phyloP scores from a whole-genome alignment of 1,140 invertebrate genomes.

The Prorops nasuta region DNA sequence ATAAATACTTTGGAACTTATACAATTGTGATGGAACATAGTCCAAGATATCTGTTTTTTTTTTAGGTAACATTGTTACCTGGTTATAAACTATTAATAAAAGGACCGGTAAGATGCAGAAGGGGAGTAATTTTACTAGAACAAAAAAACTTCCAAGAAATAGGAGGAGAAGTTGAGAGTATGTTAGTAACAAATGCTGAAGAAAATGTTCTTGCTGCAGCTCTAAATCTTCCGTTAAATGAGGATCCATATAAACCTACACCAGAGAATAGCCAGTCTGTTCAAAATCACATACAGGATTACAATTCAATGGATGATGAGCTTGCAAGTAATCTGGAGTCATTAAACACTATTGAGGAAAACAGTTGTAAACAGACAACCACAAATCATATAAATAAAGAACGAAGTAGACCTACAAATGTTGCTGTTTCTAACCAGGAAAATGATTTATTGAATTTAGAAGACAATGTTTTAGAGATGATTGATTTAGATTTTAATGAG shows the following conservation, averaged over 20 bases:
- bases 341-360: slow-evolving; percentile 27
- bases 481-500: neutral
- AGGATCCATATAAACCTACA: slow-evolving; percentile 48
- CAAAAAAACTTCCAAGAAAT: slow-evolving; percentile 64
- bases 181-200: slow-evolving; percentile 61
- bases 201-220: slow-evolving; percentile 63
- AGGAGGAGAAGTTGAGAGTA: slow-evolving; percentile 73
- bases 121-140: slow-evolving; percentile 69
- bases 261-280: slow-evolving; percentile 7
- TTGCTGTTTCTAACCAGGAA: neutral
- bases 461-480: neutral
- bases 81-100: slow-evolving; percentile 57
- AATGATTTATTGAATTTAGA: neutral
- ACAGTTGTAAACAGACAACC: no score
- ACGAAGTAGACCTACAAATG: neutral
- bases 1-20: no score
- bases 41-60: neutral
- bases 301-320: slow-evolving; percentile 32
- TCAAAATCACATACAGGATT: neutral
- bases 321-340: slow-evolving; percentile 37
- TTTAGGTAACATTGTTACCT: slow-evolving; percentile 41
- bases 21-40: no score
- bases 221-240: slow-evolving; percentile 55
- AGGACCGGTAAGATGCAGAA: slow-evolving; percentile 69
- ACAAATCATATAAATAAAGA: neutral